A percentile compares a stretch with the other conserved stretches of the same genome.
Evolutionary conservation across 2,113 vertebrate genomes (phyloP).

Genomic region (Neotragus pygmaeus): DNA sequence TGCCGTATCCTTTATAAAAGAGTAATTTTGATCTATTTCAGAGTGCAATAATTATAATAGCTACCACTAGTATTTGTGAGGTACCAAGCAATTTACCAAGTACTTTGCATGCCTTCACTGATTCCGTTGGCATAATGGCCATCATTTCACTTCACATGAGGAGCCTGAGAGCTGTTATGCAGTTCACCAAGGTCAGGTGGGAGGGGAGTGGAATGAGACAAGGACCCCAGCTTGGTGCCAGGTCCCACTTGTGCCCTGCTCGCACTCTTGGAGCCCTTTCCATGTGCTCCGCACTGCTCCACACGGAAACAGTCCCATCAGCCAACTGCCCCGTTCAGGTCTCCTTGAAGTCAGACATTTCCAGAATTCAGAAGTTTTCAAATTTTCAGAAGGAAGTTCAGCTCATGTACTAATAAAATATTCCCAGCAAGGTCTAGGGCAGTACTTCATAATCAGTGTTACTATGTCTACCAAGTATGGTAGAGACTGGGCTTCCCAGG

Average conservation of each 20-base stretch:
- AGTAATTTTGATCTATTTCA: background rate
- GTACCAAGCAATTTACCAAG: background rate
- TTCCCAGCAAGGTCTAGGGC: background rate
- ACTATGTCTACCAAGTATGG: background rate
- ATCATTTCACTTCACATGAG: background rate
- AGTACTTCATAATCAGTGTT: background rate
- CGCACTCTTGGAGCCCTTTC: background rate
- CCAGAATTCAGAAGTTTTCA: background rate
- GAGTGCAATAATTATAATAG: background rate
- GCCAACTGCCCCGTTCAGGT: background rate
- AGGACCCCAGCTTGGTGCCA: accelerated
- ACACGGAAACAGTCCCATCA: background rate
- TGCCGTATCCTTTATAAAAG: conserved; percentile 18
- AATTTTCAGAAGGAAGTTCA: background rate
- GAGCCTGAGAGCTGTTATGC: background rate
- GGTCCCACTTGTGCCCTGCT: background rate
- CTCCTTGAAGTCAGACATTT: background rate
- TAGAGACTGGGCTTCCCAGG: background rate
- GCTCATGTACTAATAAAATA: background rate
- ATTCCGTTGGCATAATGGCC: background rate
- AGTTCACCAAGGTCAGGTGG: background rate
- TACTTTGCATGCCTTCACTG: background rate
- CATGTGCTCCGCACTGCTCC: background rate
- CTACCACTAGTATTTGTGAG: background rate
- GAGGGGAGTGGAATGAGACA: background rate